These are phyloP conservation scores for Phyllotreta cruciferae DNA, from an alignment of 2,888 invertebrate genomes.

Conservation along the genomic window DNA sequence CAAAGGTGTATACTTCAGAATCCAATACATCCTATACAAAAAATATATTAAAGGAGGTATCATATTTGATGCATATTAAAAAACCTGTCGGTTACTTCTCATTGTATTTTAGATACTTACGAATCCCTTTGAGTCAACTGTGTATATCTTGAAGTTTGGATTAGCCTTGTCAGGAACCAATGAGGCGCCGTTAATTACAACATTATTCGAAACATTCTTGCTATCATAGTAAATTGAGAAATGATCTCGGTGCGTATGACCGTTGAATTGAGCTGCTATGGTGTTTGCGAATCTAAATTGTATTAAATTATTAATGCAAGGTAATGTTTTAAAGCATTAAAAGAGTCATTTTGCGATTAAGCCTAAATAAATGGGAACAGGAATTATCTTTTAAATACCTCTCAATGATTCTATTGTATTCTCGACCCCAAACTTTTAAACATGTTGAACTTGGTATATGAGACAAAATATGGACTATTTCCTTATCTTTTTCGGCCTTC, in stretches of 20 bases:
- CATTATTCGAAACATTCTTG: slow-evolving; percentile 65
- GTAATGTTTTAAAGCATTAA: not conserved
- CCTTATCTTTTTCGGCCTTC: slow-evolving; percentile 66
- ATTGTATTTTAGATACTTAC: slow-evolving; percentile 38
- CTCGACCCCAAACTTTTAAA: slow-evolving; percentile 72
- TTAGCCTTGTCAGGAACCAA: slow-evolving; percentile 73
- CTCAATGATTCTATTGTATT: slow-evolving; percentile 72
- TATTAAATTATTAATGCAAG: not conserved
- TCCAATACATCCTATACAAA: slow-evolving; percentile 66
- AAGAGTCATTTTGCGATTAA: too few relatives aligned
- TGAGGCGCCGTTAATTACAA: slow-evolving; percentile 86
- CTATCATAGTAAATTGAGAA: slow-evolving; percentile 73
- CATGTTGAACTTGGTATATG: slow-evolving; percentile 83
- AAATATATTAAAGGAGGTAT: not conserved
- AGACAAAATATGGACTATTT: slow-evolving; percentile 81
- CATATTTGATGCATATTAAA: too few relatives aligned
- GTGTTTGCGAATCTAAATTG: slow-evolving; percentile 75
- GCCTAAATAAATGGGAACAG: too few relatives aligned
- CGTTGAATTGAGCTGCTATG: slow-evolving; percentile 82
- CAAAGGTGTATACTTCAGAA: slow-evolving; percentile 75
- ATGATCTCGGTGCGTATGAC: slow-evolving; percentile 81
- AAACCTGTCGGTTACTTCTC: too few relatives aligned
- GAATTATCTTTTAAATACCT: too few relatives aligned
- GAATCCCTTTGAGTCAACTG: slow-evolving; percentile 44
- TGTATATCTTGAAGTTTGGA: slow-evolving; percentile 62